phyloP scores from a whole-genome alignment of 2,113 vertebrate genomes.

The Amphilophus citrinellus region DNA sequence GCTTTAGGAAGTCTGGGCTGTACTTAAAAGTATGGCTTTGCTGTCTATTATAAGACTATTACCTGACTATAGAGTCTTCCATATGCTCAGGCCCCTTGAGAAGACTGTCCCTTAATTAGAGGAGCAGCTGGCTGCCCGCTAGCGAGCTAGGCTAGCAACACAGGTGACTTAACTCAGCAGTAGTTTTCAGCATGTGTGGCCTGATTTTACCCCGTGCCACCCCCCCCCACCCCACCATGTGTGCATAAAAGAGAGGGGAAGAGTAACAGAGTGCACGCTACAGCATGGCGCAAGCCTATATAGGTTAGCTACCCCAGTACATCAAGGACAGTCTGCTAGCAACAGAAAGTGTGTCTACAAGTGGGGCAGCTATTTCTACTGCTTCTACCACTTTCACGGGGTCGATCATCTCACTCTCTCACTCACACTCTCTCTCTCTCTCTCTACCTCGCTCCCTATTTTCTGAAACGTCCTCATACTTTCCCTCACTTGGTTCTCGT shows the following conservation, averaged over 20 bases:
- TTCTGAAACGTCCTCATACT: slow-evolving; percentile 54
- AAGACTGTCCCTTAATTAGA: slow-evolving; percentile 76
- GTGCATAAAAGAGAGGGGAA: slow-evolving; percentile 15
- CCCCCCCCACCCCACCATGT: neutral
- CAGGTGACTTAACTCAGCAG: slow-evolving; percentile 80
- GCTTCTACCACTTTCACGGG: slow-evolving; percentile 77
- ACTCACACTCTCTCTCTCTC: slow-evolving; percentile 24
- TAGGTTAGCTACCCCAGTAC: slow-evolving; percentile 79
- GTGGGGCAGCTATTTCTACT: slow-evolving; percentile 87
- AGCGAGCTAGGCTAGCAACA: slow-evolving; percentile 74
- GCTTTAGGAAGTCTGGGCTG: slow-evolving; percentile 24
- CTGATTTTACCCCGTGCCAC: slow-evolving; percentile 63
- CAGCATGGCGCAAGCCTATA: slow-evolving; percentile 66
- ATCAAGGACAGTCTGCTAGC: slow-evolving; percentile 76
- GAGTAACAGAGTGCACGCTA: slow-evolving; percentile 35
- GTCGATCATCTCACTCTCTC: slow-evolving; percentile 66
- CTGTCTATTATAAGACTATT: slow-evolving; percentile 65
- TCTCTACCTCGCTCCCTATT: slow-evolving; percentile 37
- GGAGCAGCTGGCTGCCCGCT: slow-evolving; percentile 80
- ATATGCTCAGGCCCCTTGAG: slow-evolving; percentile 72
- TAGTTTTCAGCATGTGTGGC: slow-evolving; percentile 74
- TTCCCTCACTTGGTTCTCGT: slow-evolving; percentile 26
- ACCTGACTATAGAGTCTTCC: slow-evolving; percentile 61
- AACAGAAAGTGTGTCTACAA: slow-evolving; percentile 83
- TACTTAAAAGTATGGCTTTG: slow-evolving; percentile 37